Evolutionary conservation across 2,888 invertebrate genomes (phyloP).

Genomic region (Stenolophus ochropezus): DNA sequence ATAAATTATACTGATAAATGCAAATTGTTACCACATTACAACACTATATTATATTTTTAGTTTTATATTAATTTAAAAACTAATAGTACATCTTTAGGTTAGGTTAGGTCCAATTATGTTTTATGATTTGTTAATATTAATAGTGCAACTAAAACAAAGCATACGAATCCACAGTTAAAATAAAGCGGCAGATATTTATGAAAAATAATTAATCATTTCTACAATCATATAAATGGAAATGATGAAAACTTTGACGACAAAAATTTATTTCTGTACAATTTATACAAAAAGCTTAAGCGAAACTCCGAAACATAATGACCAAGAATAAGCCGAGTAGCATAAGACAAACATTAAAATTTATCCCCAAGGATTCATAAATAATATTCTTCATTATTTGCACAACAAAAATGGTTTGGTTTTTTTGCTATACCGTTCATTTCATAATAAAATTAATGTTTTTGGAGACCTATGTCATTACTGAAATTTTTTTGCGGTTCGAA

Average conservation of each 20-base stretch:
- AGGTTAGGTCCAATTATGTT: too few relatives aligned
- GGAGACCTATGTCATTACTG: background rate
- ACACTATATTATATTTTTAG: too few relatives aligned
- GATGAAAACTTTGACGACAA: background rate
- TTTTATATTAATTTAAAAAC: too few relatives aligned
- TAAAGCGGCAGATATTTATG: background rate
- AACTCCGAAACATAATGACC: background rate
- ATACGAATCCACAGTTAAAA: too few relatives aligned
- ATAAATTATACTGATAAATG: too few relatives aligned
- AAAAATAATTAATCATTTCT: background rate
- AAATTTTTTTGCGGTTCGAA: too few relatives aligned
- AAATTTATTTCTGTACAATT: background rate
- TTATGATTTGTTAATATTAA: too few relatives aligned
- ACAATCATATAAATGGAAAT: background rate
- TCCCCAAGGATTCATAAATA: background rate
- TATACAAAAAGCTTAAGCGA: background rate
- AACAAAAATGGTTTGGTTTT: background rate
- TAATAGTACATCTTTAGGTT: too few relatives aligned
- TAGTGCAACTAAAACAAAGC: too few relatives aligned
- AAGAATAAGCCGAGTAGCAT: background rate
- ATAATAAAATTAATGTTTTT: background rate
- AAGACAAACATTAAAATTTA: background rate
- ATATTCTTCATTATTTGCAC: background rate
- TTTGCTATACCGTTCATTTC: background rate
- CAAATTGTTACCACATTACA: too few relatives aligned